phyloP scores from a whole-genome alignment of 2,888 invertebrate species.

The Cheiracanthium punctorium region DNA sequence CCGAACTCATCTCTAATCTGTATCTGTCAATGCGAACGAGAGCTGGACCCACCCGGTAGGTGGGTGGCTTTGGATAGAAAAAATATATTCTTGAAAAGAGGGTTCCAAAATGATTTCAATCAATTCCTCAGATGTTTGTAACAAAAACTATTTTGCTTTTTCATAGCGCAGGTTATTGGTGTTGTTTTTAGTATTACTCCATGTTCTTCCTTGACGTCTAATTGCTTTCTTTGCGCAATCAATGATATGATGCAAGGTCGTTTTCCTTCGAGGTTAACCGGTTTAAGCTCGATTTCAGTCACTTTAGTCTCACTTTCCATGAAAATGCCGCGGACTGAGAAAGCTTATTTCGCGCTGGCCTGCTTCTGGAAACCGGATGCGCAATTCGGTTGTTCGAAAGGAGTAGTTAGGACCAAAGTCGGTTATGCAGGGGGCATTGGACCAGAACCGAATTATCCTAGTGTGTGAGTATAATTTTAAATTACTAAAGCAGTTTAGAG shows the following conservation, averaged over 20 bases:
- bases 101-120: too few relatives aligned
- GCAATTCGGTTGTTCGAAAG: constrained; percentile 85
- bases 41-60: too few relatives aligned
- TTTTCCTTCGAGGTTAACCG: neutral
- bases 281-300: neutral
- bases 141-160: too few relatives aligned
- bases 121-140: too few relatives aligned
- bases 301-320: neutral
- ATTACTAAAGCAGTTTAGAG: too few relatives aligned
- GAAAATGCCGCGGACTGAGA: constrained; percentile 75
- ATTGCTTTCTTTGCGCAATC: neutral
- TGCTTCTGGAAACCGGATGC: constrained; percentile 96
- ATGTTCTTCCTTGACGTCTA: neutral
- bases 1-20: too few relatives aligned
- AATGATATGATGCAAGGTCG: neutral
- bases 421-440: constrained; percentile 93
- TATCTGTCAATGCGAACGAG: too few relatives aligned
- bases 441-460: constrained; percentile 87
- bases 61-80: too few relatives aligned
- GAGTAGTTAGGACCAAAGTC: constrained; percentile 92
- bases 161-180: too few relatives aligned
- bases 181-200: too few relatives aligned
- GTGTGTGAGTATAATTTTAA: constrained; percentile 82
- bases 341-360: constrained; percentile 94
- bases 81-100: too few relatives aligned